phyloP scores from a whole-genome alignment of 1,140 invertebrate genomes.

The Drosophila subobscura region DNA sequence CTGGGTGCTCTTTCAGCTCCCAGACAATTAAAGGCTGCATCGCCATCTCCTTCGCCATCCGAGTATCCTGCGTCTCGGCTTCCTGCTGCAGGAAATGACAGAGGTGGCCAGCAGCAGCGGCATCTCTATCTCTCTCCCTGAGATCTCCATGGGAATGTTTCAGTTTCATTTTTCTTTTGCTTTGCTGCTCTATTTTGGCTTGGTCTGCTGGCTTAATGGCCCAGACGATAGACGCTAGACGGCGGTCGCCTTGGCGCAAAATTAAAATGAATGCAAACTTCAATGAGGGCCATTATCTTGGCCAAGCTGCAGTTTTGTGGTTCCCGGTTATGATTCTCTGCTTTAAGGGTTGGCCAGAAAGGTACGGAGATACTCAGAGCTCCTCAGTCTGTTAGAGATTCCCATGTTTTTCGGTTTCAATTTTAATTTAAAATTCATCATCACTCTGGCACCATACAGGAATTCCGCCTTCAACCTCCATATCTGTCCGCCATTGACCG shows the following conservation, averaged over 20 bases:
- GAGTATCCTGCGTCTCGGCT: too few species aligned
- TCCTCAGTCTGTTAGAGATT: too few species aligned
- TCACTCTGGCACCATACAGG: neutral
- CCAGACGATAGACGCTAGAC: neutral
- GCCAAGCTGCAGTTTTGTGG: too few species aligned
- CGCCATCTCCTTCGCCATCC: slow-evolving; percentile 1
- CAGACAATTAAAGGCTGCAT: slow-evolving; percentile 38
- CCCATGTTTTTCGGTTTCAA: neutral
- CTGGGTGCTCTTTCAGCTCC: neutral
- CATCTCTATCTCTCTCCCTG: neutral
- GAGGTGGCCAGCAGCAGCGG: neutral
- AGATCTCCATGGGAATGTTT: slow-evolving; percentile 3
- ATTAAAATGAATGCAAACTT: neutral
- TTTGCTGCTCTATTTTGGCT: neutral
- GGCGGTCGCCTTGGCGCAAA: slow-evolving; percentile 4
- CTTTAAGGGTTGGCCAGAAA: too few species aligned
- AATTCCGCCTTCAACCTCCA: neutral
- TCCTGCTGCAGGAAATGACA: slow-evolving; percentile 8
- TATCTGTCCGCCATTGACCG: slow-evolving; percentile 36
- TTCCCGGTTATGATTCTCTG: too few species aligned
- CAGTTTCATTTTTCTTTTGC: slow-evolving; percentile 1
- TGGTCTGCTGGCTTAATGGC: neutral
- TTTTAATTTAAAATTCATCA: slow-evolving; percentile 1
- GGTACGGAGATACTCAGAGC: too few species aligned
- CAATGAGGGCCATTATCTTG: neutral